Base-by-base conservation (phyloP, 1,140 invertebrate species). In the Ceratina japonica region DNA sequence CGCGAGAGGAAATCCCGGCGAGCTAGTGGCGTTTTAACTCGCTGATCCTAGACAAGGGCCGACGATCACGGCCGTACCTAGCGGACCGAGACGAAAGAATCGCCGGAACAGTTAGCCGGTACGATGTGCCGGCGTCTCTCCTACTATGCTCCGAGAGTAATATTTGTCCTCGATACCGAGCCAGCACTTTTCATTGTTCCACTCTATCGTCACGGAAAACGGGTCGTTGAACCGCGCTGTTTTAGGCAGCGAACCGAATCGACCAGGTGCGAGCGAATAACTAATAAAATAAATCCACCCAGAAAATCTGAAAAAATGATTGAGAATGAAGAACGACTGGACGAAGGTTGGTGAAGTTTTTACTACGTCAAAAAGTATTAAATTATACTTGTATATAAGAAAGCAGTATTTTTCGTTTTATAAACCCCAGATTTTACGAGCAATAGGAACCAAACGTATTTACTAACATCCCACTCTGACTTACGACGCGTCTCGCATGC, bases 61-160 rank as follows among this genome's bases (percentile, higher is more conserved):
- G 77, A 75, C 64, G 68, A 65, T 63, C 69, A 66, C 3, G 31
- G 56, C 12, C 80, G 69, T 81, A 76, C 27, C 66, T 75, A 72
- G 72, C 79, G 76, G 62, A 84, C 71, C 82, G 82, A 64, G 58
- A 73, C 81, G 82, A 84, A 84, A 79, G 84, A 84, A 85, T 75
- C 82, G 44, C 62, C 56, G 66, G 70, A 70, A 84, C 82, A 81
- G 84, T 84, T 84, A 84, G 44, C 24, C 66, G 31, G 10, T 78
- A 71, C 70, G 31, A 64, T 24, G 65, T 27, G 8, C 37, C 31
- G 15, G 49, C 27, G 51, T 58, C 69, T 75, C 66, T 62, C 44
- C 16, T 75, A 44, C 37, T 44, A 44, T 22, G 52, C 61, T n/a
- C 22, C 22, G 52, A 49, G 27, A 59, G 52, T 20, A 69, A 69